Percentiles rank a stretch among this genome's conserved stretches.
Evolutionary conservation across 2,888 invertebrate species (phyloP).

Genomic region (Idaea dimidiata): DNA sequence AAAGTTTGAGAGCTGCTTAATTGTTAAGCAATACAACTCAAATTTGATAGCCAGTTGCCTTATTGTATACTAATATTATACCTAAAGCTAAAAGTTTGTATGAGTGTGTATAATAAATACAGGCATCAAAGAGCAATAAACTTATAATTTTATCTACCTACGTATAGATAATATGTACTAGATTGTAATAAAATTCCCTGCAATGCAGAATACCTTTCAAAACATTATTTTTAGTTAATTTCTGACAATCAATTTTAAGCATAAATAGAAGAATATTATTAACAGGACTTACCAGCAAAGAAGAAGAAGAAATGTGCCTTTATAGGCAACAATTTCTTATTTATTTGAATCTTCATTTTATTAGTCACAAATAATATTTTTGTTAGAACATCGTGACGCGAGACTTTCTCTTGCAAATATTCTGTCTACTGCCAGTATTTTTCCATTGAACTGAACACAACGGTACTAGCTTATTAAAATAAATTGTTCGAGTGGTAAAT

Average conservation of each 20-base stretch:
- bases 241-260: background rate
- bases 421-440: background rate
- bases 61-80: no score
- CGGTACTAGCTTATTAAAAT: background rate
- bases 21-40: no score
- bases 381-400: background rate
- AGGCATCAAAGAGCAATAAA: no score
- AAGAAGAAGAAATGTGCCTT: slow-evolving; percentile 94
- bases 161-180: no score
- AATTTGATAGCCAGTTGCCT: no score
- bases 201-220: background rate
- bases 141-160: no score
- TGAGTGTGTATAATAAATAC: no score
- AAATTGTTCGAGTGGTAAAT: background rate
- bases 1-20: no score
- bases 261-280: background rate
- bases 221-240: background rate
- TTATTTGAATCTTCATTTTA: slow-evolving; percentile 82
- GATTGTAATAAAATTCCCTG: no score
- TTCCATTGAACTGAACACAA: background rate
- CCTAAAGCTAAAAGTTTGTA: no score
- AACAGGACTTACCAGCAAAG: slow-evolving; percentile 86
- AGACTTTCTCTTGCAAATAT: background rate
- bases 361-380: slow-evolving; percentile 3
- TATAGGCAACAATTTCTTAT: slow-evolving; percentile 86